Base-by-base conservation (phyloP, 2,797 vertebrate genomes). In the Clamator glandarius region DNA sequence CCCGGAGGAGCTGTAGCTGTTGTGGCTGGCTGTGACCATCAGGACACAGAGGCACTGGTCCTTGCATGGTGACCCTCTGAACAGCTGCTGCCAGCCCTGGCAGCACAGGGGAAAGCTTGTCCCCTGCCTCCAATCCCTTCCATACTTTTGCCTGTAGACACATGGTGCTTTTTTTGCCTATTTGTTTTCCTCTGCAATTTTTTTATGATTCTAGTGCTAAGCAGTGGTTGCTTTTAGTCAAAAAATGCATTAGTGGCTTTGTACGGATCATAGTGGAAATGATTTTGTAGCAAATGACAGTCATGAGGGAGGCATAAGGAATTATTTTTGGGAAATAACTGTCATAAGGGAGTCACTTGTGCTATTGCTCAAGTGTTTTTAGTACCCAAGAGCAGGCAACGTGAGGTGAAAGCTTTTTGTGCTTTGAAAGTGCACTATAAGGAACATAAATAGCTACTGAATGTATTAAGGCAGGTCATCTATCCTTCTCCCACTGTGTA, bases 241-340 rank as follows among this genome's bases (percentile, higher is more conserved):
- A n/a, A 75, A 92, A 95, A 90, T 76, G 54, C 82, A 81, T 95
- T 96, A 88, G 76, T 61, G 46, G 24, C 13, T 85, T 41, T 66
- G 67, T 73, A 52, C 2, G 1, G 50, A 87, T 92, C 84, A 70
- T 31, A 81, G 64, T 87, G 54, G 74, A 94, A 95, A 86, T 70
- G n/a, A 85, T 91, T 95, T 94, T 93, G 74, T 69, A 90, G 87
- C 52, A 93, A 92, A 92, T 87, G 73, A 81, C 66, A 96, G 87
- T 81, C 87, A 92, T 28, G 54, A 90, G 87, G 70, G 89, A 92
- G 72, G 52, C 68, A 95, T 87, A 91, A 91, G 85, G 35, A 89
- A 91, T 78, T 93, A 80, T 96, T 96, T 92, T 89, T 1, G 70
- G 84, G 74, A 88, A 93, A 76, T 87, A 95, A 73, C 69, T 88